Percentiles rank a stretch among this genome's conserved stretches.
These are phyloP conservation scores for Cichladusa arquata DNA, from an alignment of 2,113 vertebrate species.

Conservation along the genomic window DNA sequence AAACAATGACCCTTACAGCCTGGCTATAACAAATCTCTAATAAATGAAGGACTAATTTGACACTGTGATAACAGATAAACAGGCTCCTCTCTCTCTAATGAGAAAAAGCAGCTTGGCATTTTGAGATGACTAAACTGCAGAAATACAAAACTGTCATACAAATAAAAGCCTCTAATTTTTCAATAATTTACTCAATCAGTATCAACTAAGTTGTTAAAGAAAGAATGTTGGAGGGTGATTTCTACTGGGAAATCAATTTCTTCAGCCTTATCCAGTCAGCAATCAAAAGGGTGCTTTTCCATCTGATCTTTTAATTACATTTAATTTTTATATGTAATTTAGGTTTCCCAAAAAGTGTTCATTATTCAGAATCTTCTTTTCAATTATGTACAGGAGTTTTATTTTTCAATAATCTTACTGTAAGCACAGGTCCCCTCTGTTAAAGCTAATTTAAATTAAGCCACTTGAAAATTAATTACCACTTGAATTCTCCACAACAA, in stretches of 20 bases:
- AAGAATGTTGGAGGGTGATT: background rate
- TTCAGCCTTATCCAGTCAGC: background rate
- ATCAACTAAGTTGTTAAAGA: background rate
- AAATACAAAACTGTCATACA: background rate
- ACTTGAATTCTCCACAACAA: background rate
- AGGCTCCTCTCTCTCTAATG: background rate
- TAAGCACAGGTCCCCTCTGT: background rate
- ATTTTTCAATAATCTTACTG: background rate
- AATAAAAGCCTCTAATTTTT: background rate
- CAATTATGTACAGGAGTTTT: background rate
- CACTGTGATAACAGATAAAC: background rate
- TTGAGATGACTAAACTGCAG: background rate
- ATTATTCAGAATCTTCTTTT: background rate
- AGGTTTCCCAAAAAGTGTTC: background rate
- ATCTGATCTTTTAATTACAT: background rate
- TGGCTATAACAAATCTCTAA: background rate
- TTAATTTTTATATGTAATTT: background rate
- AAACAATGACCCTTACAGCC: background rate
- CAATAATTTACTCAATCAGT: background rate
- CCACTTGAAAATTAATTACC: background rate
- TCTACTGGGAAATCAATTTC: background rate
- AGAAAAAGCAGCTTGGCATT: background rate
- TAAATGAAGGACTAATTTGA: background rate
- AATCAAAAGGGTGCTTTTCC: background rate
- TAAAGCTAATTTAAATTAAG: background rate